Evolutionary conservation across 2,888 invertebrate species (phyloP).

Genomic region (Pyralis farinalis): DNA sequence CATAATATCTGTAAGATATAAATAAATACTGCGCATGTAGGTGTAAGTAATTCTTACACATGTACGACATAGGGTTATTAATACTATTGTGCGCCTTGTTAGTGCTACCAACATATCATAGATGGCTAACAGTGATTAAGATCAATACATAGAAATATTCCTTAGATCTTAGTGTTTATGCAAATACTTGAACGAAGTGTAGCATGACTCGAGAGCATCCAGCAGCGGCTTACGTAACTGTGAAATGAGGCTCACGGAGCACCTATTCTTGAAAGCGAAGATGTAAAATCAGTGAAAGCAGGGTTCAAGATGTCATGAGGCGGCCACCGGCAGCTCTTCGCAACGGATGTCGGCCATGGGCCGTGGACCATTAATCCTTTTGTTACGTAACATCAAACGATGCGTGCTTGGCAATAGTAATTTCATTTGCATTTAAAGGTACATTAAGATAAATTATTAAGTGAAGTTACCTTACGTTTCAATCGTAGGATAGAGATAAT

Average conservation of each 20-base stretch:
- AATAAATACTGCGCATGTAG: too few species aligned
- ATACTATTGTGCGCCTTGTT: too few species aligned
- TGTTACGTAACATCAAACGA: constrained; percentile 20
- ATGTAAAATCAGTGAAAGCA: constrained; percentile 56
- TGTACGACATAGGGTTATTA: too few species aligned
- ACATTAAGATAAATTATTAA: not conserved
- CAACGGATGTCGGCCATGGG: constrained; percentile 29
- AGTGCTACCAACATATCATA: too few species aligned
- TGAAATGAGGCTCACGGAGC: constrained; percentile 9
- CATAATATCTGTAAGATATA: too few species aligned
- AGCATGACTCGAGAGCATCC: not conserved
- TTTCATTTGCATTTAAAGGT: not conserved
- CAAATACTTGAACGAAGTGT: too few species aligned
- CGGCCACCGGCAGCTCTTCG: constrained; percentile 14
- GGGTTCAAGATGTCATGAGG: constrained; percentile 65
- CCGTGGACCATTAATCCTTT: constrained; percentile 43
- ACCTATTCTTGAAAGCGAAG: constrained; percentile 27
- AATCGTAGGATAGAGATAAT: too few species aligned
- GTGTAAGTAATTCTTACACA: too few species aligned
- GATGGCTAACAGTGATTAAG: too few species aligned
- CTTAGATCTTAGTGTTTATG: too few species aligned
- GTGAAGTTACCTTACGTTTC: not conserved
- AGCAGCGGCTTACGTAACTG: constrained; percentile 9
- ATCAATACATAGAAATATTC: too few species aligned
- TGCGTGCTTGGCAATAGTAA: not conserved